phyloP scores from a whole-genome alignment of 2,113 vertebrate species.

The Bufo gargarizans region DNA sequence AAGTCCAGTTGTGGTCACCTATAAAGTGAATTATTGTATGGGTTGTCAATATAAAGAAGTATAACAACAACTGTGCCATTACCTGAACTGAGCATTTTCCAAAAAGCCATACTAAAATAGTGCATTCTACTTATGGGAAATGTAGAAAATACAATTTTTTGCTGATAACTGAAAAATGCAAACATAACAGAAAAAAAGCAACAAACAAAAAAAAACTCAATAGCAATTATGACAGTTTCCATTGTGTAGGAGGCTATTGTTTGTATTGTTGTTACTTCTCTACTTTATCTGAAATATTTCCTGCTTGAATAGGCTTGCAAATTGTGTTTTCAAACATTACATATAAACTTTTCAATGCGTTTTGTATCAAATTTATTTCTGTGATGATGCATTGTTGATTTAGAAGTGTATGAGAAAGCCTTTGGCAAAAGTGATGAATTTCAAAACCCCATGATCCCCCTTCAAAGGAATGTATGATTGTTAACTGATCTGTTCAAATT shows the following conservation, averaged over 20 bases:
- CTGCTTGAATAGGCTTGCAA: background rate
- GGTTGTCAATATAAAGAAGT: background rate
- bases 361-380: background rate
- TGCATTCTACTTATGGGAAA: constrained; percentile 23
- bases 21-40: background rate
- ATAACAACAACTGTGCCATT: background rate
- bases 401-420: background rate
- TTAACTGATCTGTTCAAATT: background rate
- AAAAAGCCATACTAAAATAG: background rate
- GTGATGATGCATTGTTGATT: background rate
- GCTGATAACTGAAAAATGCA: constrained; percentile 20
- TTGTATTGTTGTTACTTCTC: background rate
- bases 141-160: background rate
- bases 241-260: constrained; percentile 5
- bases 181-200: constrained; percentile 20
- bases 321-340: constrained; percentile 19
- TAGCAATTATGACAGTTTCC: constrained; percentile 27
- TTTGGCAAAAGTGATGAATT: background rate
- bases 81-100: background rate
- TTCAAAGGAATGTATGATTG: background rate
- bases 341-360: background rate
- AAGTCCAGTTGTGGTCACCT: background rate
- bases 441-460: background rate
- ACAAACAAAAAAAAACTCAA: constrained; percentile 21
- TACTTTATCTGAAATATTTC: constrained; percentile 27